Percentiles rank a stretch among this genome's conserved stretches.
Conservation (phyloP, 2,113 vertebrate species). For the Urocitellus parryii region DNA sequence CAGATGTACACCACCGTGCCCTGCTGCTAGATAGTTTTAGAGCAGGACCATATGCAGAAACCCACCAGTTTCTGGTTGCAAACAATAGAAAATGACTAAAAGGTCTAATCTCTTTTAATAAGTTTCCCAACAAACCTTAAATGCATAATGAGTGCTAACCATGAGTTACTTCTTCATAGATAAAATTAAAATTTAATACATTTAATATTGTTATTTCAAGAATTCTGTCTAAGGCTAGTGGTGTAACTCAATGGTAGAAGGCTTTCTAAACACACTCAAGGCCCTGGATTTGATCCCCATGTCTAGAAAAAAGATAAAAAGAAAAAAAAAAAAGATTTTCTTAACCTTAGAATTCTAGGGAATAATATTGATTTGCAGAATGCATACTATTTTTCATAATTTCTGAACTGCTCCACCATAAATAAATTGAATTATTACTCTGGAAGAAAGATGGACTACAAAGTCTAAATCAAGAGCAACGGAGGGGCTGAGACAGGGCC, state of each 20-base stretch:
- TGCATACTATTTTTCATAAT: neutral
- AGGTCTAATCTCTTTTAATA: neutral
- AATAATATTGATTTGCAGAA: neutral
- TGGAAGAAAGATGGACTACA: neutral
- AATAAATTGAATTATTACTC: neutral
- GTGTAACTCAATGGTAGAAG: neutral
- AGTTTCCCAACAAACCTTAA: neutral
- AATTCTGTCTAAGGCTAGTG: neutral
- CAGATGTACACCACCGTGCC: too few relatives aligned
- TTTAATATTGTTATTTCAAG: neutral
- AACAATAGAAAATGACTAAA: neutral
- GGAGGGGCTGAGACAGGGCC: neutral
- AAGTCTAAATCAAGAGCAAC: neutral
- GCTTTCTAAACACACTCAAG: neutral
- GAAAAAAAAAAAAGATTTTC: neutral
- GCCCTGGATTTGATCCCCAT: neutral
- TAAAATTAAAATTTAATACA: conserved; percentile 12
- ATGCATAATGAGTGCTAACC: neutral
- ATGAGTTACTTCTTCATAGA: neutral
- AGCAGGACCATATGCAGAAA: neutral
- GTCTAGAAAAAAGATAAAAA: neutral
- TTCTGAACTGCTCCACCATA: neutral
- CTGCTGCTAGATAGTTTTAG: neutral
- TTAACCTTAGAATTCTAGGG: neutral
- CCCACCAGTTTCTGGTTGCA: neutral